Evolutionary conservation across 2,888 invertebrate species (phyloP).

Genomic region (Andricus quercusramuli): DNA sequence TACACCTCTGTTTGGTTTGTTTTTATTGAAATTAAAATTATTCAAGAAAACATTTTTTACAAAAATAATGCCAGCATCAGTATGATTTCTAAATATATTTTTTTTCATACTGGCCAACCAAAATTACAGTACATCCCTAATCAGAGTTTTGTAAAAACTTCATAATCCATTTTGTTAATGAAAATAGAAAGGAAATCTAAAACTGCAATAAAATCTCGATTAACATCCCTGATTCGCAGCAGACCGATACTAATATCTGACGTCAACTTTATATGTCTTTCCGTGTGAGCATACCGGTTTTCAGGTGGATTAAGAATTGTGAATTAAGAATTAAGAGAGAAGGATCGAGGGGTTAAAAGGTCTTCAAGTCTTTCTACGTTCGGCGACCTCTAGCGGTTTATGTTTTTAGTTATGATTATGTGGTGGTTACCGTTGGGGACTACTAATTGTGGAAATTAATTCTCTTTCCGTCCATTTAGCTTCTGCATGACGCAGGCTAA

Average conservation of each 20-base stretch:
- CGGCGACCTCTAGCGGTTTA: conserved; percentile 20
- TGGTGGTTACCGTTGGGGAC: conserved; percentile 5
- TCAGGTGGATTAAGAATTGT: neutral
- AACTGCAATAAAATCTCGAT: no score
- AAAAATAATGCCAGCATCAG: no score
- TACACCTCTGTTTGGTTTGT: no score
- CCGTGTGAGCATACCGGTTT: conserved; percentile 15
- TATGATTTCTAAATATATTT: no score
- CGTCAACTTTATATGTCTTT: neutral
- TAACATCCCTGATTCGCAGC: neutral
- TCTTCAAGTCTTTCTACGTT: neutral
- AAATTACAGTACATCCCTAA: no score
- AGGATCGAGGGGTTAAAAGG: conserved; percentile 17
- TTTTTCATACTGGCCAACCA: no score
- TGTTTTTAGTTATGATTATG: conserved; percentile 12
- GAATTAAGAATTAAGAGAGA: conserved; percentile 16
- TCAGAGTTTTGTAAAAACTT: neutral
- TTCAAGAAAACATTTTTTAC: no score
- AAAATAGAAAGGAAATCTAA: neutral
- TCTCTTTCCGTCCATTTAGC: conserved; percentile 15
- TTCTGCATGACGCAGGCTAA: conserved; percentile 41
- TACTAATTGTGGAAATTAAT: conserved; percentile 39
- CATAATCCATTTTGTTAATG: neutral
- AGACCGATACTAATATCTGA: neutral
- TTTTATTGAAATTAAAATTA: no score